Evolutionary conservation across 1,140 invertebrate species (phyloP).

Genomic region (Cryptotermes secundus): DNA sequence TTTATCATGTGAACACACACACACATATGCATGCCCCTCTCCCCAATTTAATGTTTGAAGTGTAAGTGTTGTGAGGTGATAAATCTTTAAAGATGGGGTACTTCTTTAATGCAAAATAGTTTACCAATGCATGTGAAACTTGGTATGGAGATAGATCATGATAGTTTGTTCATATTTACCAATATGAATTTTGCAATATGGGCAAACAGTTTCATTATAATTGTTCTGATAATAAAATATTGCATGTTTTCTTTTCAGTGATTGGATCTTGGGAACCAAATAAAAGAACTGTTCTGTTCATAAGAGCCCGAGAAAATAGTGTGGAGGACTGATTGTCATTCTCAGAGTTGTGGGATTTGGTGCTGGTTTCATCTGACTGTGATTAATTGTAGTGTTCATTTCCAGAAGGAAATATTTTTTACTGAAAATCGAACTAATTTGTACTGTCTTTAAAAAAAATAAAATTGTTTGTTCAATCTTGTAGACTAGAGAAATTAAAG

Average conservation of each 20-base stretch:
- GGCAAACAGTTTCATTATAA: no score
- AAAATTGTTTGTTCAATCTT: not conserved
- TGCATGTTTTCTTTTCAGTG: not conserved
- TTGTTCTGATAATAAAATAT: no score
- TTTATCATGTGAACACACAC: no score
- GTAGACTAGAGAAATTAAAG: not conserved
- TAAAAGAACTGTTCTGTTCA: not conserved
- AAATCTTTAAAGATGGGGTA: no score
- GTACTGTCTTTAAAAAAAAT: not conserved
- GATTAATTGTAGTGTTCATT: not conserved
- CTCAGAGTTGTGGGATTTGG: not conserved
- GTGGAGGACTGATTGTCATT: not conserved
- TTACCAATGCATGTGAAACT: no score
- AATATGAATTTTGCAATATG: no score
- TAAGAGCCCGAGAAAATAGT: not conserved
- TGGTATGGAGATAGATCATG: no score
- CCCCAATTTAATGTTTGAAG: no score
- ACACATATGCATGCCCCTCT: no score
- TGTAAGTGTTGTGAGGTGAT: no score
- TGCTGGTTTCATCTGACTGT: not conserved
- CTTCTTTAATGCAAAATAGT: no score
- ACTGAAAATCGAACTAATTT: not conserved
- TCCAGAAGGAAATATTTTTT: not conserved
- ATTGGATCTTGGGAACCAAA: conserved; percentile 8
- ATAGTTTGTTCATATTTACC: no score